Conservation (phyloP, 1,140 invertebrate species). For the Stegodyphus dumicola region DNA sequence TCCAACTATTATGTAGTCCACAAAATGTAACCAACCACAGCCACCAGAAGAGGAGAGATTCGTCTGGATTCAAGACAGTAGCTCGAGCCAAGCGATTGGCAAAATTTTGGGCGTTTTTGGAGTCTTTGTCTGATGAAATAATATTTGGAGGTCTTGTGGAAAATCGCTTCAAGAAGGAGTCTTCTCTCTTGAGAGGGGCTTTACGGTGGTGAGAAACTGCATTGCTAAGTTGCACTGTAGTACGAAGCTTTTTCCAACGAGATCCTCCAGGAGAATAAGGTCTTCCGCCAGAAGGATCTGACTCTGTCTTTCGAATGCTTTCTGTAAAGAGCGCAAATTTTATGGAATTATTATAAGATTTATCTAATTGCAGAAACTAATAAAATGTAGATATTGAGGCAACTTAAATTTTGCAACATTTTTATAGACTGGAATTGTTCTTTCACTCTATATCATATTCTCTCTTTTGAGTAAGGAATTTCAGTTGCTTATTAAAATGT, state of each 20-base stretch:
- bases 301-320: not conserved
- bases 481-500: too few species aligned
- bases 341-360: too few species aligned
- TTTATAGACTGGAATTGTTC: too few species aligned
- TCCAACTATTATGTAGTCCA: slow-evolving; percentile 95
- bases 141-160: slow-evolving; percentile 84
- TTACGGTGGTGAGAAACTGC: slow-evolving; percentile 81
- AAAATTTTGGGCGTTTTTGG: slow-evolving; percentile 62
- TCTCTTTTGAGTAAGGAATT: too few species aligned
- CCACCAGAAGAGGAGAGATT: slow-evolving; percentile 96
- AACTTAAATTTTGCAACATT: too few species aligned
- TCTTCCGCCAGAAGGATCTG: not conserved
- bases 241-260: slow-evolving; percentile 92
- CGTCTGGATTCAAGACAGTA: slow-evolving; percentile 92
- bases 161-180: slow-evolving; percentile 93
- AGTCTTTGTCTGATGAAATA: not conserved
- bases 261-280: slow-evolving; percentile 75
- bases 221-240: slow-evolving; percentile 90
- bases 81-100: slow-evolving; percentile 71
- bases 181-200: slow-evolving; percentile 88
- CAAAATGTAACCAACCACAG: slow-evolving; percentile 88
- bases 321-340: not conserved
- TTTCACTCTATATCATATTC: too few species aligned
- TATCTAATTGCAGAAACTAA: too few species aligned
- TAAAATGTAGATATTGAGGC: too few species aligned